Evolutionary conservation across 2,888 invertebrate genomes (phyloP), one percentile per base, ranked within the genome.

Genomic region (Drosophila acutilabella): DNA sequence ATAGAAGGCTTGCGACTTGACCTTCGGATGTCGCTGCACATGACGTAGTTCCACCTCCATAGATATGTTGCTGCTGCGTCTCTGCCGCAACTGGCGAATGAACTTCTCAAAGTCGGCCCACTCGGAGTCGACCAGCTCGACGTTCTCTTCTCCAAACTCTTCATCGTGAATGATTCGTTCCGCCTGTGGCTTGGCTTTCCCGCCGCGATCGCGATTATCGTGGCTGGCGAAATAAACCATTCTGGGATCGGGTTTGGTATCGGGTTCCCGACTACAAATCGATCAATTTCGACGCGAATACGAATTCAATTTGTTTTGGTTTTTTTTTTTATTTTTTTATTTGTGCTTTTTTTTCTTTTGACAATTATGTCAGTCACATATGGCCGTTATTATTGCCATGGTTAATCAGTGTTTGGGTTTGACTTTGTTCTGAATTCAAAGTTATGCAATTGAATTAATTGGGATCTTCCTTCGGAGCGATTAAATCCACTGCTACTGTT

Each of bases 31-130:
- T 13, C 90, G 89, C 61, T 86, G 89, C 2, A 78, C 81, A 52
- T 91, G 91, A 14, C 91, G 89, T 64, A 91, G 71, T 62, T 91
- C 90, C 66, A 89, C 91, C 72, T 91, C 92, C 89, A 92, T 92
- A 7, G 92, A 92, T 45, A 85, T 91, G 52, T 87, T 84, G 60
- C 91, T 91, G 54, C 51, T 80, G 38, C 92, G 91, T 26, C 92
- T 88, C 66, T 92, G 91, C 11, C 92, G 91, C 64, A 92, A 88
- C 59, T 91, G 88, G 47, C 91, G 91, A 80, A 90, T 87, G 71
- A 91, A 91, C 71, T 90, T 91, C 78, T 92, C 92, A 70, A 92
- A 92, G 73, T 92, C 92, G 4, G 92, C 92, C 92, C 92, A 92
- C 76, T 92, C 92, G 40, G 92, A 91, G 74, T 92, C 92, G 59